These are phyloP conservation scores for Oryzias woworae DNA, from an alignment of 2,113 vertebrate species.

Conservation along the genomic window DNA sequence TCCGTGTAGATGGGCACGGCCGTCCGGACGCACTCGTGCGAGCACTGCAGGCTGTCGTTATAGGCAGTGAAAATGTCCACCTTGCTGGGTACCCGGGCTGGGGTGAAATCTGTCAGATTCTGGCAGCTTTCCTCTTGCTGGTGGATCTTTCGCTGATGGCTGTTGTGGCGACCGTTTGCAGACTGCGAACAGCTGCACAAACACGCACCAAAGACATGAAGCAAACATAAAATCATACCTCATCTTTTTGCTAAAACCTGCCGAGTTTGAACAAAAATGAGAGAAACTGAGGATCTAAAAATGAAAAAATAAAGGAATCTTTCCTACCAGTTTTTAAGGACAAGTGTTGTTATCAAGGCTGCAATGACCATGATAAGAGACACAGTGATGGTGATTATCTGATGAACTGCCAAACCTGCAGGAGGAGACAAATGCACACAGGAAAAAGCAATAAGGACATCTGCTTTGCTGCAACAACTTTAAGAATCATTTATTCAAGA, in stretches of 20 bases:
- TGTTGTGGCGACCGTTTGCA: slow-evolving; percentile 88
- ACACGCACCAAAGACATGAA: slow-evolving; percentile 83
- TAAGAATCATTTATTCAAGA: no score
- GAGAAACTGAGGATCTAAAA: background rate
- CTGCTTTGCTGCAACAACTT: no score
- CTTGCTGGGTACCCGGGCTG: slow-evolving; percentile 90
- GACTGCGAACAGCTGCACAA: slow-evolving; percentile 92
- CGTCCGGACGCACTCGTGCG: slow-evolving; percentile 92
- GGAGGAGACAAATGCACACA: slow-evolving; percentile 23
- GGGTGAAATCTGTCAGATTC: slow-evolving; percentile 95
- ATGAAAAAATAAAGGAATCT: slow-evolving; percentile 59
- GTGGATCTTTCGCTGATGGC: slow-evolving; percentile 94
- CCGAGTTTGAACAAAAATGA: background rate
- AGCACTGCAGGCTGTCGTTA: slow-evolving; percentile 95
- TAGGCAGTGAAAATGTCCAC: slow-evolving; percentile 99
- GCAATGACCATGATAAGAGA: slow-evolving; percentile 99
- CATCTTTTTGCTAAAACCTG: slow-evolving; percentile 32
- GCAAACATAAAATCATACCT: slow-evolving; percentile 84
- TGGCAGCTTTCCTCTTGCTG: slow-evolving; percentile 99
- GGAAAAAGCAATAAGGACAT: slow-evolving; percentile 15
- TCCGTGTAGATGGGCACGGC: slow-evolving; percentile 89
- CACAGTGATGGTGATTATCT: slow-evolving; percentile 99
- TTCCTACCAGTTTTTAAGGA: slow-evolving; percentile 99
- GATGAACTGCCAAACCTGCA: slow-evolving; percentile 96
- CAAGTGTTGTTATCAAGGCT: slow-evolving; percentile 98